A percentile compares a stretch with the other conserved stretches of the same genome.
Conservation (phyloP, 2,888 invertebrate genomes). For the Seira sanloemensis region DNA sequence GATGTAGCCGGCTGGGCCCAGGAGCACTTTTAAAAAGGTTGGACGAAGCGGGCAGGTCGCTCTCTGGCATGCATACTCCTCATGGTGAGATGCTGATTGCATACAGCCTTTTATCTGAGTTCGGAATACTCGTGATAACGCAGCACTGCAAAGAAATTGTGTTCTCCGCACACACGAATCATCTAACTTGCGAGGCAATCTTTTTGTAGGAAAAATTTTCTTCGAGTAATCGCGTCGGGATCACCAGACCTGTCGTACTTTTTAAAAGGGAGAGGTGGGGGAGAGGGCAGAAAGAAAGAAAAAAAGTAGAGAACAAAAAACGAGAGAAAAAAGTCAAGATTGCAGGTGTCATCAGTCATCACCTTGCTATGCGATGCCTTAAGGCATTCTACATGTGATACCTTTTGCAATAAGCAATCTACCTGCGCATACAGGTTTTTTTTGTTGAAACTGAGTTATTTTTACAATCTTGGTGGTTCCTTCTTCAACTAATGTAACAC, state of each 20-base stretch:
- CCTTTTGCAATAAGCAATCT: slow-evolving; percentile 23
- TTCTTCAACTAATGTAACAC: slow-evolving; percentile 14
- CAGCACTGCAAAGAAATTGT: not conserved
- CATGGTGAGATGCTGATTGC: not conserved
- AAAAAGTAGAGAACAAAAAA: not conserved
- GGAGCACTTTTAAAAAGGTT: slow-evolving; percentile 20
- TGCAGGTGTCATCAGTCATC: slow-evolving; percentile 58
- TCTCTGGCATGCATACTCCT: no score
- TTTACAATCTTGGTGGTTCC: not conserved
- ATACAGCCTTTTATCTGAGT: not conserved
- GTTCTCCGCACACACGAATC: not conserved
- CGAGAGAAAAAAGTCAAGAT: slow-evolving; percentile 46
- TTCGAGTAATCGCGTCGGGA: slow-evolving; percentile 37
- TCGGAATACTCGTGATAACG: not conserved
- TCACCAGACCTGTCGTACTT: slow-evolving; percentile 22
- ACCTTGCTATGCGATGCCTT: slow-evolving; percentile 49
- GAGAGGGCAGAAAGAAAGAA: not conserved
- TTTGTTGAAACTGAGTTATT: not conserved
- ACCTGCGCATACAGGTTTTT: not conserved
- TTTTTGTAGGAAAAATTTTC: not conserved
- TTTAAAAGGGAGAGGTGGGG: slow-evolving; percentile 18
- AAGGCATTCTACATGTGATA: slow-evolving; percentile 43
- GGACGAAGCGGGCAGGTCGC: not conserved
- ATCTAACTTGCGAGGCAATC: not conserved
- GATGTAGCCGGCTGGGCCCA: slow-evolving; percentile 21